These are phyloP conservation scores for Melitaea cinxia DNA, from an alignment of 1,140 invertebrate genomes.

Conservation along the genomic window DNA sequence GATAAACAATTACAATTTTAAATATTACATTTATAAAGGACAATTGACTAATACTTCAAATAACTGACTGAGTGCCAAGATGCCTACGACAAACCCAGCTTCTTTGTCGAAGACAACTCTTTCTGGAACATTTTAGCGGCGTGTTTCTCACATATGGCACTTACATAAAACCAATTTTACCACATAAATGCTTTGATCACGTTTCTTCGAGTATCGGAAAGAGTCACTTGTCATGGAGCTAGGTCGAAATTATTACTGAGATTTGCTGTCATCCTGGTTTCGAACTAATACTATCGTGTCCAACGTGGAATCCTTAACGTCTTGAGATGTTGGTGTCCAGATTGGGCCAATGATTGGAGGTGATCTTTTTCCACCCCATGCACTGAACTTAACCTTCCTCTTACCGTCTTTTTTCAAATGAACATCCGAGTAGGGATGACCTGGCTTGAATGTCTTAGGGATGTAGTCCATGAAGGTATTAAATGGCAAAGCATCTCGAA, in stretches of 20 bases:
- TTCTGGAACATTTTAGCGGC: background rate
- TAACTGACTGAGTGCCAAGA: constrained; percentile 24
- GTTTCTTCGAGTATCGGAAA: constrained; percentile 19
- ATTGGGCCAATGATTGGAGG: constrained; percentile 74
- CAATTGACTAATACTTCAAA: constrained; percentile 30
- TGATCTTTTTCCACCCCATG: constrained; percentile 70
- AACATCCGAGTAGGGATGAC: constrained; percentile 64
- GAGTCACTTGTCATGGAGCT: constrained; percentile 13
- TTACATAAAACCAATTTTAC: constrained; percentile 33
- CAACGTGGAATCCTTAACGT: constrained; percentile 58
- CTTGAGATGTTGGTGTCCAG: constrained; percentile 62
- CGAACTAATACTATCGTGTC: constrained; percentile 61
- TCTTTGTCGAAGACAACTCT: constrained; percentile 49
- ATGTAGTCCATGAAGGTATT: constrained; percentile 58
- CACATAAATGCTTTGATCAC: constrained; percentile 14
- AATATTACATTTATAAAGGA: constrained; percentile 30
- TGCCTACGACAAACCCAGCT: constrained; percentile 63
- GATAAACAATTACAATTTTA: constrained; percentile 16
- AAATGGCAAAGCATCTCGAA: constrained; percentile 64
- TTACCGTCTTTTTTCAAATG: constrained; percentile 72
- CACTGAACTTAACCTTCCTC: constrained; percentile 73
- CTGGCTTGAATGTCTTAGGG: constrained; percentile 62
- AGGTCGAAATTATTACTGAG: constrained; percentile 41
- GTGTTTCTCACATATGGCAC: constrained; percentile 49
- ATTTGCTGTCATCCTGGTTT: constrained; percentile 53